Conservation (phyloP, 1,140 invertebrate species). For the Drosophila littoralis region DNA sequence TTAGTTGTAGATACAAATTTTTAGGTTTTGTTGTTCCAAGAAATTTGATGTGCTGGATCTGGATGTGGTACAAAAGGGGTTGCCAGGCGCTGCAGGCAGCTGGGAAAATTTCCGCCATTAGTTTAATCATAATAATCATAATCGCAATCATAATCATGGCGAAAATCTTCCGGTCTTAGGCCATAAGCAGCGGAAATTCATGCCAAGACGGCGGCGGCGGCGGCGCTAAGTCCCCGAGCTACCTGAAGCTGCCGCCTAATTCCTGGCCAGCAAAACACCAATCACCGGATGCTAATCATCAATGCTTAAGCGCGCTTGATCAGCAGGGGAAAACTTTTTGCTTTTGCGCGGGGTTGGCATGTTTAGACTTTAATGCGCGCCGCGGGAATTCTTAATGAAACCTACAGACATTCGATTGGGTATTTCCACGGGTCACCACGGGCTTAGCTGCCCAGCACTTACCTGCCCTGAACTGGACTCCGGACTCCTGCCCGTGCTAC, state of each 20-base stretch:
- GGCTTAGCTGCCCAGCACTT: constrained; percentile 32
- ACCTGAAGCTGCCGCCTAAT: constrained; percentile 28
- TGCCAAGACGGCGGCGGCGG: constrained; percentile 4
- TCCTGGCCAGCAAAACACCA: constrained; percentile 13
- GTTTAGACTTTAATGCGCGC: constrained; percentile 81
- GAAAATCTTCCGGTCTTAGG: constrained; percentile 74
- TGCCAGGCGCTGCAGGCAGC: constrained; percentile 1
- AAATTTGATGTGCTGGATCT: constrained; percentile 29
- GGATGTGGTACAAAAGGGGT: constrained; percentile 27
- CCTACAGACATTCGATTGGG: constrained; percentile 41
- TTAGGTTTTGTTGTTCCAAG: constrained; percentile 43
- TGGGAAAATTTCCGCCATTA: constrained; percentile 77
- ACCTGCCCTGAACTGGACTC: constrained; percentile 45
- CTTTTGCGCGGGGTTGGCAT: constrained; percentile 64
- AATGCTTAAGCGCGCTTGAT: constrained; percentile 53
- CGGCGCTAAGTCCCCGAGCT: constrained; percentile 68
- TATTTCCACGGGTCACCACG: constrained; percentile 43
- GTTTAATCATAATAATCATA: constrained; percentile 70
- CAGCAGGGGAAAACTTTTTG: constrained; percentile 56
- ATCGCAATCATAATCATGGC: constrained; percentile 66
- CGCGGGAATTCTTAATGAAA: constrained; percentile 82
- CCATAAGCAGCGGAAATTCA: constrained; percentile 76
- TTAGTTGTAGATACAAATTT: constrained; percentile 70
- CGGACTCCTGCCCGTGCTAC: constrained; percentile 1
- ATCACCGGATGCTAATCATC: constrained; percentile 75